Evolutionary conservation across 2,888 invertebrate species (phyloP).

Genomic region (Brassicogethes aeneus): DNA sequence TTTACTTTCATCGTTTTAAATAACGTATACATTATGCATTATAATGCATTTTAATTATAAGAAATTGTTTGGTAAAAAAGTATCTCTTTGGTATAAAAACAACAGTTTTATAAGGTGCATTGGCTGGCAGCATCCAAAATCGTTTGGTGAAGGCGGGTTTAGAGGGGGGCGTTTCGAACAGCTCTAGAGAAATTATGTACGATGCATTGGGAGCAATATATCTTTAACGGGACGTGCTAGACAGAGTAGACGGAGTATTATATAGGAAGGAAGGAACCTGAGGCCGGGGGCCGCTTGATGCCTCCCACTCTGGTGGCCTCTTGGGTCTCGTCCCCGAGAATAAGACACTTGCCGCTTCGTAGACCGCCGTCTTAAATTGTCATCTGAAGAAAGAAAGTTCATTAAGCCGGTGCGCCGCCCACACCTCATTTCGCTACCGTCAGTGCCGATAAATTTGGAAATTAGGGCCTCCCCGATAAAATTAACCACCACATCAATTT

Average conservation of each 20-base stretch:
- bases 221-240: slow-evolving; percentile 42
- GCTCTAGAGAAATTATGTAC: slow-evolving; percentile 43
- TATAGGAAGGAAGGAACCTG: slow-evolving; percentile 39
- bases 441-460: background rate
- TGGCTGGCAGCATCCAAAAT: slow-evolving; percentile 21
- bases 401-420: slow-evolving; percentile 22
- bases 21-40: too few species aligned
- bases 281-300: slow-evolving; percentile 23
- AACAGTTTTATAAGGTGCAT: too few species aligned
- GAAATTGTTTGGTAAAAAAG: too few species aligned
- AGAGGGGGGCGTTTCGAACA: slow-evolving; percentile 23
- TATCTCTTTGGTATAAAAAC: too few species aligned
- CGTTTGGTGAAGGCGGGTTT: slow-evolving; percentile 16
- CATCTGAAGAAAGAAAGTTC: slow-evolving; percentile 37
- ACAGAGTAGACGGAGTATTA: slow-evolving; percentile 42
- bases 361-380: slow-evolving; percentile 35
- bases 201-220: slow-evolving; percentile 44
- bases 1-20: too few species aligned
- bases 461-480: background rate
- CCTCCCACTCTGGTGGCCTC: slow-evolving; percentile 30
- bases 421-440: slow-evolving; percentile 6
- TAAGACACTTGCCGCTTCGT: slow-evolving; percentile 37
- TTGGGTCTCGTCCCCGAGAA: slow-evolving; percentile 39
- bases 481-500: background rate
- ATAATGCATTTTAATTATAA: too few species aligned